Evolutionary conservation across 2,888 invertebrate genomes (phyloP).

Genomic region (Bellardia pandia): DNA sequence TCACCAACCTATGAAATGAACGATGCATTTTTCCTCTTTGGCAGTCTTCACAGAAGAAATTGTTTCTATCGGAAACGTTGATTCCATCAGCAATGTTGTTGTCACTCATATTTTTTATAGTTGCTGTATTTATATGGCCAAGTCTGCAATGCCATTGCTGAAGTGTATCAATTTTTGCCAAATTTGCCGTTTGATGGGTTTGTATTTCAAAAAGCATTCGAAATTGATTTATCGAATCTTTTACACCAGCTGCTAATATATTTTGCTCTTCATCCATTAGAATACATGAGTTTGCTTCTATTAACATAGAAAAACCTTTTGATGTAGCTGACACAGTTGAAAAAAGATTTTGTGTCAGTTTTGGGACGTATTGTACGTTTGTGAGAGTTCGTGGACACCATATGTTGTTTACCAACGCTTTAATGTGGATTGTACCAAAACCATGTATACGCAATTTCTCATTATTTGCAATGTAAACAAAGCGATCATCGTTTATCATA

Average conservation of each 20-base stretch:
- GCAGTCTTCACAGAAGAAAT: conserved; percentile 59
- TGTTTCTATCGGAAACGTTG: conserved; percentile 11
- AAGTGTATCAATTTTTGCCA: neutral
- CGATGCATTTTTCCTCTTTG: conserved; percentile 58
- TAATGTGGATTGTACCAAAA: conserved; percentile 54
- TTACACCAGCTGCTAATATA: conserved; percentile 44
- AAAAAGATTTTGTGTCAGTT: conserved; percentile 70
- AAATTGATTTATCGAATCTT: conserved; percentile 47
- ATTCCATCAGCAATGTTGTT: conserved; percentile 28
- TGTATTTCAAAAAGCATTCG: conserved; percentile 42
- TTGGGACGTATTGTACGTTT: conserved; percentile 71
- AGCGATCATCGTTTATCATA: conserved; percentile 27
- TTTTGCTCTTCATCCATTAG: conserved; percentile 32
- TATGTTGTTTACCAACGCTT: conserved; percentile 54
- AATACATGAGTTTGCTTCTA: conserved; percentile 29
- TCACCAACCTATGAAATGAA: conserved; percentile 21
- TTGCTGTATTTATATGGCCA: conserved; percentile 48
- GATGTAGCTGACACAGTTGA: conserved; percentile 51
- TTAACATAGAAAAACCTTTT: conserved; percentile 48
- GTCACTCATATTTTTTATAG: conserved; percentile 44
- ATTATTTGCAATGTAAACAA: conserved; percentile 57
- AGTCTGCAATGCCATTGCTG: conserved; percentile 56
- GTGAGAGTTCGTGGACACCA: conserved; percentile 48
- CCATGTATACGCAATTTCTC: conserved; percentile 52
- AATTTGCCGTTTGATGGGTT: conserved; percentile 36